Evolutionary conservation across 2,113 vertebrate species (phyloP).

Genomic region (Synodontis membranacea): DNA sequence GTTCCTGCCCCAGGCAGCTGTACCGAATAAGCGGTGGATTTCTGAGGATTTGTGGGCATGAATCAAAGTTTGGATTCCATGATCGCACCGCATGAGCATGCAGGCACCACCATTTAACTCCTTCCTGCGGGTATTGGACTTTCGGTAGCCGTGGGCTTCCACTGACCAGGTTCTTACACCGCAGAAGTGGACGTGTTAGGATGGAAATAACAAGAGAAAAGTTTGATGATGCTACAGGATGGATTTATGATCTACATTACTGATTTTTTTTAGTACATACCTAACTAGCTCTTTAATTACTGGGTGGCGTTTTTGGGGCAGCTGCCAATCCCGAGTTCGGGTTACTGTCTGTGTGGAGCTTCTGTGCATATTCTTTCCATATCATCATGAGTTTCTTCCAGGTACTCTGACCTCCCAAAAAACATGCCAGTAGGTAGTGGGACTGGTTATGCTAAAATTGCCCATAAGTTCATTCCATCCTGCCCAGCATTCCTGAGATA

Average conservation of each 20-base stretch:
- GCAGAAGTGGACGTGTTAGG: not conserved
- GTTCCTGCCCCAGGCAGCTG: conserved; percentile 44
- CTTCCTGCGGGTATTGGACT: conserved; percentile 18
- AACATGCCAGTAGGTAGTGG: not conserved
- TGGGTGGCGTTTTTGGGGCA: not conserved
- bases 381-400: not conserved
- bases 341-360: not conserved
- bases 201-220: not conserved
- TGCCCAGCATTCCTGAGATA: not conserved
- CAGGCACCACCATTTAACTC: not conserved
- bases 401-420: not conserved
- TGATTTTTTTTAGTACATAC: not conserved
- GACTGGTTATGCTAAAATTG: not conserved
- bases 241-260: not conserved
- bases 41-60: conserved; percentile 49
- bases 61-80: conserved; percentile 45
- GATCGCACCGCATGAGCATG: conserved; percentile 46
- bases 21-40: conserved; percentile 54
- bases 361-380: not conserved
- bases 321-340: not conserved
- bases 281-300: not conserved
- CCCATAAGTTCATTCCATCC: not conserved
- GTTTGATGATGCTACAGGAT: not conserved
- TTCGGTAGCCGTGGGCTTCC: not conserved
- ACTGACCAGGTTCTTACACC: not conserved